Base-by-base conservation (phyloP, 1,140 invertebrate genomes). In the Anoplolepis gracilipes region DNA sequence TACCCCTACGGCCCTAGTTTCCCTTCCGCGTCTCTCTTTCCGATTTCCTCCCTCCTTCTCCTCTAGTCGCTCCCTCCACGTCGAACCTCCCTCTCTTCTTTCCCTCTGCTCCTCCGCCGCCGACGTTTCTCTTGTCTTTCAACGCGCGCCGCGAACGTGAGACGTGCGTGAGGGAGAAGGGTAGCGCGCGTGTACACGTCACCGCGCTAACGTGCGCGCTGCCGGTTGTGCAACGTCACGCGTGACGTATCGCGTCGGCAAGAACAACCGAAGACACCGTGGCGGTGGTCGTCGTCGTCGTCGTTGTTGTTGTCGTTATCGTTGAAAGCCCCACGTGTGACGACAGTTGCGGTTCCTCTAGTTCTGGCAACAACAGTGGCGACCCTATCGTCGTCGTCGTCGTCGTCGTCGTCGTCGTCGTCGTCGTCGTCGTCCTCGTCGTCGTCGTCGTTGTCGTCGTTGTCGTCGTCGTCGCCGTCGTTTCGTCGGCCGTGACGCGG, bases 221-320 rank as follows among this genome's bases (percentile, higher is more conserved):
- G n/a, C n/a, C n/a, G 55, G 85, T 59, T 59, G 64, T 85, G 85
- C 90, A 82, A 92, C 92, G 91, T 92, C 92, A 92, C 90, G 92
- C 87, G 92, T 93, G 92, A 90, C 91, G 90, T 92, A 90, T 65
- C 88, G 85, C 84, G 88, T 25, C 64, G 81, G 61, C 85, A 82
- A 61, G 46, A 86, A 53, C 73, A 61, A 46, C 46, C 61, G 79
- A 59, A 78, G 53, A 78, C 39, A 57, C 25, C 39, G 46, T 65
- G 22, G 65, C 30, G 49, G 46, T 11, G 30, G 57, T 67, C 46
- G 64, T 59, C 25, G 25, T 69, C n/a, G 59, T 75, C 36, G 73
- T 73, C 55, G 33, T 81, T 8, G 62, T 75, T 33, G 49, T 55
- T 22, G 49, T 75, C 53, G n/a, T 87, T 36, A 33, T 64, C 25